Conservation (phyloP, 2,797 vertebrate species). For the Hydrocynus forskahlii region DNA sequence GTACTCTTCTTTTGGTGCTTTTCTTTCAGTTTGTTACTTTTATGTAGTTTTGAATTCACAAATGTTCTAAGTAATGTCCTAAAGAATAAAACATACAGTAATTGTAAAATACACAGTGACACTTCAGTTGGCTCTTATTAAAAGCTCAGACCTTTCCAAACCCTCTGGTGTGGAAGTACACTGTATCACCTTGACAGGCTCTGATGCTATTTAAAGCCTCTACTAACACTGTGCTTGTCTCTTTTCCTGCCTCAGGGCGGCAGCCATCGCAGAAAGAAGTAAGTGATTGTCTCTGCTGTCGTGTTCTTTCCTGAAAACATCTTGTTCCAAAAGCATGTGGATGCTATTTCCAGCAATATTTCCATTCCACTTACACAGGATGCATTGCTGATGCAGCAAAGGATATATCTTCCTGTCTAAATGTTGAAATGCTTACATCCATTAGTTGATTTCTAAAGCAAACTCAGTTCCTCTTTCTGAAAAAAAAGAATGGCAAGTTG, state of each 20-base stretch:
- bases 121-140: constrained; percentile 46
- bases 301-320: constrained; percentile 48
- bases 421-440: constrained; percentile 9
- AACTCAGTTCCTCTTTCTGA: constrained; percentile 2
- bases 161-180: constrained; percentile 61
- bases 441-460: constrained; percentile 1
- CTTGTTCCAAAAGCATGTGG: constrained; percentile 29
- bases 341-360: constrained; percentile 30
- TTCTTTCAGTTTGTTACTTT: background rate
- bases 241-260: constrained; percentile 84
- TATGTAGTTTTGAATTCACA: background rate
- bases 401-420: constrained; percentile 9
- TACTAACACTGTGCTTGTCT: constrained; percentile 65
- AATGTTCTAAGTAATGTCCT: background rate
- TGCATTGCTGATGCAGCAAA: constrained; percentile 8
- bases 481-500: constrained; percentile 5
- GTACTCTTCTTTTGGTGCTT: background rate
- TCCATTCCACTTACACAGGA: constrained; percentile 22
- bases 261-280: constrained; percentile 98
- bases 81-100: constrained; percentile 29
- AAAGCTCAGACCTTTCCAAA: constrained; percentile 59
- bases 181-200: constrained; percentile 29
- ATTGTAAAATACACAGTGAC: constrained; percentile 51
- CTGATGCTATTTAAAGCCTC: constrained; percentile 62
- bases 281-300: constrained; percentile 75